Conservation (phyloP, 1,140 invertebrate species). For the Dreissena rostriformis region DNA sequence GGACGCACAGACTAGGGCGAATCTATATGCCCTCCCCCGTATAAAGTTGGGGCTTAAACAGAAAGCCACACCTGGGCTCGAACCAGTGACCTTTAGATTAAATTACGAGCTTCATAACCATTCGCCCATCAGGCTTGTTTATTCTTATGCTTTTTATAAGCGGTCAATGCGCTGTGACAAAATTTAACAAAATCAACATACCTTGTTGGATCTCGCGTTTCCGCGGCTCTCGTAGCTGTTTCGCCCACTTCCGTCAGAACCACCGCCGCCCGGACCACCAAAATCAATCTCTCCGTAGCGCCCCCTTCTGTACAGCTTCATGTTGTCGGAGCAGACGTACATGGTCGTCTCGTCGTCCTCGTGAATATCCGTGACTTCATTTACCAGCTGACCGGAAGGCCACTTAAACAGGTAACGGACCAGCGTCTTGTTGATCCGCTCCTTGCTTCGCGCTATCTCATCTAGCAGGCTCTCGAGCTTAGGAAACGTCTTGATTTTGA, state of each 20-base stretch:
- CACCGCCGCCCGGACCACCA: not conserved
- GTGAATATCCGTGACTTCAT: not conserved
- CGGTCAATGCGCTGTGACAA: no score
- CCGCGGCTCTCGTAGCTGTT: slow-evolving; percentile 17
- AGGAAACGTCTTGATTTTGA: slow-evolving; percentile 13
- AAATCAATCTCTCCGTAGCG: not conserved
- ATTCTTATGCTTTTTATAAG: no score
- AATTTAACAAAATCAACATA: no score
- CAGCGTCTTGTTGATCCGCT: not conserved
- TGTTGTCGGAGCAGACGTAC: slow-evolving; percentile 17
- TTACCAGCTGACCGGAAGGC: slow-evolving; percentile 4
- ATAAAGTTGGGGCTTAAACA: no score
- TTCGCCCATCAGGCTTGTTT: no score
- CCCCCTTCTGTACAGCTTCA: not conserved
- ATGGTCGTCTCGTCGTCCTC: slow-evolving; percentile 2
- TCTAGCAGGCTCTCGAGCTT: not conserved
- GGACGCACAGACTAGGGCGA: no score
- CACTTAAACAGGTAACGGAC: slow-evolving; percentile 24
- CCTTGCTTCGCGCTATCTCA: slow-evolving; percentile 5
- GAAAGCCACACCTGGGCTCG: no score
- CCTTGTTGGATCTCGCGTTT: slow-evolving; percentile 2
- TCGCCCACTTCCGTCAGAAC: slow-evolving; percentile 2
- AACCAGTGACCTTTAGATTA: no score
- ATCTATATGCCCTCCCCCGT: no score
- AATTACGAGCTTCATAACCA: no score